A percentile compares a stretch with the other conserved stretches of the same genome.
phyloP scores from a whole-genome alignment of 2,113 vertebrate species.

The Bungarus multicinctus region DNA sequence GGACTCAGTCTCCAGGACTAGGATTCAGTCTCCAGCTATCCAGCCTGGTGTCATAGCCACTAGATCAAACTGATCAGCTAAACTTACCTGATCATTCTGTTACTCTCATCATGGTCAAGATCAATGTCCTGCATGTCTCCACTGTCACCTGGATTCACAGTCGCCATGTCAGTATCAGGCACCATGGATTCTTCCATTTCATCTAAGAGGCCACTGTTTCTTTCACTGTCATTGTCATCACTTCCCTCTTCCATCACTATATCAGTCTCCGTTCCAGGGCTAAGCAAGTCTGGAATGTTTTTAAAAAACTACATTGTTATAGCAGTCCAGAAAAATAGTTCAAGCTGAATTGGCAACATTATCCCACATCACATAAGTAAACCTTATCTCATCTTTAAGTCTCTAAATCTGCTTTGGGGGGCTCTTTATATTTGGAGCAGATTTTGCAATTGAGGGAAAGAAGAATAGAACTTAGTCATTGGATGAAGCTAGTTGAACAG shows the following conservation, averaged over 20 bases:
- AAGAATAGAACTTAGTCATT: neutral
- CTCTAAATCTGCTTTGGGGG: neutral
- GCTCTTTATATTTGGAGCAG: neutral
- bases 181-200: constrained; percentile 87
- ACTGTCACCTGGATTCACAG: constrained; percentile 76
- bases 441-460: neutral
- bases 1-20: neutral
- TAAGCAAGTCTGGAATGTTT: constrained; percentile 81
- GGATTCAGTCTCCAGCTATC: neutral
- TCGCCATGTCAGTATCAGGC: constrained; percentile 76
- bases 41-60: neutral
- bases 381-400: neutral
- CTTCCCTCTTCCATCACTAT: constrained; percentile 89
- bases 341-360: neutral
- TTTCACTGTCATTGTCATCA: constrained; percentile 87
- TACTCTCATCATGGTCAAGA: constrained; percentile 82
- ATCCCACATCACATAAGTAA: neutral
- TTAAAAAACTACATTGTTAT: constrained; percentile 1
- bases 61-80: neutral
- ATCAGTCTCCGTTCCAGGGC: constrained; percentile 89
- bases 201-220: constrained; percentile 81
- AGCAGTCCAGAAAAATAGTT: neutral
- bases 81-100: constrained; percentile 87
- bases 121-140: constrained; percentile 87
- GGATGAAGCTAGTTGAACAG: neutral